phyloP scores from a whole-genome alignment of 23 tunicate species.

The Trididemnum clinides region DNA sequence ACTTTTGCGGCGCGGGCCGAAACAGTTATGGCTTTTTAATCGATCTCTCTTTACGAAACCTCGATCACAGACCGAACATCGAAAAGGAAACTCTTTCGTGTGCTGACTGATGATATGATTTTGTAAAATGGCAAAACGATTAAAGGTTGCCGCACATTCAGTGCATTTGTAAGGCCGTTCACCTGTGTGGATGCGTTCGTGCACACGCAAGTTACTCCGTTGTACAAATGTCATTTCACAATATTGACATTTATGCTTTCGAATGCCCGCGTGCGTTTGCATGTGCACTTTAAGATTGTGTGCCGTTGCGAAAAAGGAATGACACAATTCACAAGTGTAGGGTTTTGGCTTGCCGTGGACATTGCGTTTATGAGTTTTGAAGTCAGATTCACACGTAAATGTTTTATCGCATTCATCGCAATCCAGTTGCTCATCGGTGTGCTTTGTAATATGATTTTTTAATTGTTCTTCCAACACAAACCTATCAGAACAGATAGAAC shows the following conservation, averaged over 20 bases:
- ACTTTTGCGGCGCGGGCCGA: no score
- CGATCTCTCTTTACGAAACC: constrained; percentile 24
- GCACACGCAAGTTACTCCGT: constrained; percentile 12
- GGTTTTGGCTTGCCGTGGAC: not conserved
- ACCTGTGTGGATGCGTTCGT: constrained; percentile 40
- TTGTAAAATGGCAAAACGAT: not conserved
- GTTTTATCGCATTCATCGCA: not conserved
- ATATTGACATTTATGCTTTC: constrained; percentile 29
- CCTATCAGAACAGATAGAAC: not conserved
- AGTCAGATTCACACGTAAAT: not conserved
- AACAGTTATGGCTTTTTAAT: constrained; percentile 34
- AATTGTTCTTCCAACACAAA: not conserved
- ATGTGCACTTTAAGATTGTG: constrained; percentile 32
- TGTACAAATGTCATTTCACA: constrained; percentile 42
- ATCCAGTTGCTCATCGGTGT: not conserved
- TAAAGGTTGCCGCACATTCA: constrained; percentile 26
- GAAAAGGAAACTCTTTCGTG: constrained; percentile 37
- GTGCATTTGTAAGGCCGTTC: constrained; percentile 41
- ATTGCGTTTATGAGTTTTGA: not conserved
- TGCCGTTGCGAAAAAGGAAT: not conserved
- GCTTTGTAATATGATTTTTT: constrained; percentile 1
- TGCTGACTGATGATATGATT: constrained; percentile 26
- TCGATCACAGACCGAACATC: constrained; percentile 33
- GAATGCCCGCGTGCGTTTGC: constrained; percentile 48
- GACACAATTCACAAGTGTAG: not conserved